Evolutionary conservation across 64 coral and sea anemone species (phyloP).

Genomic region (Acropora tenuis): DNA sequence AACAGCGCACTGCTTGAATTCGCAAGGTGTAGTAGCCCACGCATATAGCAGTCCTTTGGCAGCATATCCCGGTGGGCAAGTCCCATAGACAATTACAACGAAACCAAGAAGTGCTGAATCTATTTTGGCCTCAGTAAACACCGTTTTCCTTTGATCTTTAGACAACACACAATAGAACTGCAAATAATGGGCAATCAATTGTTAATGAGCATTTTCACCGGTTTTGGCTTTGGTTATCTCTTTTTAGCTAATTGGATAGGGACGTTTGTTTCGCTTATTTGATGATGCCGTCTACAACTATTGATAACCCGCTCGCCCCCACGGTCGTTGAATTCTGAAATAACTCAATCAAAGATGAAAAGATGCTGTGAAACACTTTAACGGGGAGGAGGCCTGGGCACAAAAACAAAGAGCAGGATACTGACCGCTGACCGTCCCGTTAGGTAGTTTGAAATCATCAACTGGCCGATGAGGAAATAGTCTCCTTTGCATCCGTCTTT

Average conservation of each 20-base stretch:
- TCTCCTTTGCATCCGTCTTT: too few relatives aligned
- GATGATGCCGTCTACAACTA: not conserved
- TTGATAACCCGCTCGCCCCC: too few relatives aligned
- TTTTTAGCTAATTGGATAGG: too few relatives aligned
- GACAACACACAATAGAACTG: constrained; percentile 7
- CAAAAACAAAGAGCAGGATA: not conserved
- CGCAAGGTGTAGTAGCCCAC: constrained; percentile 83
- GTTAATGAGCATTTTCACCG: too few relatives aligned
- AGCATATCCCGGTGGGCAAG: constrained; percentile 21
- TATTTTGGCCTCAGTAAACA: constrained; percentile 64
- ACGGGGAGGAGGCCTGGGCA: not conserved
- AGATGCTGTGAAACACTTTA: too few relatives aligned
- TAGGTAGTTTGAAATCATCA: not conserved
- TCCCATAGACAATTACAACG: constrained; percentile 23
- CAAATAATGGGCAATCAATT: not conserved
- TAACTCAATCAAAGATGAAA: too few relatives aligned
- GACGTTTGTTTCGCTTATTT: not conserved
- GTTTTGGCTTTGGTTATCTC: too few relatives aligned
- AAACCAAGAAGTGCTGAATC: constrained; percentile 32
- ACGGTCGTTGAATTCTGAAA: too few relatives aligned
- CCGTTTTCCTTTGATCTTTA: not conserved
- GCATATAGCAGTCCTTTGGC: constrained; percentile 78
- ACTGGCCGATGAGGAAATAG: too few relatives aligned
- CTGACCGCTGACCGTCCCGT: not conserved
- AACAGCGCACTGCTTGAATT: constrained; percentile 90